phyloP scores from a whole-genome alignment of 1,140 invertebrate genomes.

The Drosophila sp. region DNA sequence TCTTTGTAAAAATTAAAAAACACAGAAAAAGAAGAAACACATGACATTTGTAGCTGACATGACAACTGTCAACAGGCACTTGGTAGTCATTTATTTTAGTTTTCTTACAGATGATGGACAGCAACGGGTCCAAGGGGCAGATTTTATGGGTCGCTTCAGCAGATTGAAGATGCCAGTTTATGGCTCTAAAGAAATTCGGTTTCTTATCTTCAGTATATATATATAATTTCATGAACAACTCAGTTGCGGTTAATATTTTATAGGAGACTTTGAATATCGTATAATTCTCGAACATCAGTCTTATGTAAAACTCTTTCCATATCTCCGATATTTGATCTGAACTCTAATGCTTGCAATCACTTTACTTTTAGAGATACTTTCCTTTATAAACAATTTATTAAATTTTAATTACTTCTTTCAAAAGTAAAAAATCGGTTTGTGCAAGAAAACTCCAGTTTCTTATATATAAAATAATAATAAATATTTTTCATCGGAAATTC shows the following conservation, averaged over 20 bases:
- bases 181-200: not conserved
- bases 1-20: slow-evolving; percentile 57
- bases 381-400: too few relatives aligned
- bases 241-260: not conserved
- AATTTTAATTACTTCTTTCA: too few relatives aligned
- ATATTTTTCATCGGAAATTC: too few relatives aligned
- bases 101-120: slow-evolving; percentile 10
- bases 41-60: slow-evolving; percentile 74
- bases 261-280: too few relatives aligned
- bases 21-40: slow-evolving; percentile 17
- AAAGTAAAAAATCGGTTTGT: too few relatives aligned
- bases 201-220: not conserved
- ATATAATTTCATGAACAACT: not conserved
- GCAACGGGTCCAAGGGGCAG: slow-evolving; percentile 12
- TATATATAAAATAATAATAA: too few relatives aligned
- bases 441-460: too few relatives aligned
- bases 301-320: too few relatives aligned
- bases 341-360: too few relatives aligned
- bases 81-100: slow-evolving; percentile 71
- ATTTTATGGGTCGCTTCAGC: slow-evolving; percentile 1
- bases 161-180: not conserved
- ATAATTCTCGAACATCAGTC: too few relatives aligned
- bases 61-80: slow-evolving; percentile 75
- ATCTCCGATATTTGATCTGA: too few relatives aligned
- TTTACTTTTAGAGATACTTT: too few relatives aligned